Evolutionary conservation across 2,113 vertebrate genomes (phyloP), one percentile per base, ranked within the genome.

Genomic region (Ictalurus furcatus): DNA sequence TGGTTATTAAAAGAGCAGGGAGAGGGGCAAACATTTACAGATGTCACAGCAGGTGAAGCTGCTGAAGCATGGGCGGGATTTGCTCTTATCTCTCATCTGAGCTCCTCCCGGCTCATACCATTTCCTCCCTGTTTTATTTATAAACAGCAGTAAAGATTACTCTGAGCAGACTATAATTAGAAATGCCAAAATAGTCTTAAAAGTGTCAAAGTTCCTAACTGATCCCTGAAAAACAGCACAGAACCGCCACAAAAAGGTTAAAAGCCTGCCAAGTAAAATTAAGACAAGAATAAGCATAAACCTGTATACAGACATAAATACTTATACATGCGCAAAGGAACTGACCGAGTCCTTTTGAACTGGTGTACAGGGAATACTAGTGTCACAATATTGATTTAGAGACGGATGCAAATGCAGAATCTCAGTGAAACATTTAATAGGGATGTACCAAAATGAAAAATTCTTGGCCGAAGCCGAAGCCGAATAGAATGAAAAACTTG

Each of bases 31-130:
- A 90, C 85, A 91, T 93, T 90, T 78, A 87, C 85, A 78, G 71
- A 90, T 87, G 90, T 88, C 92, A 95, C 91, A 93, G 92, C 93
- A 96, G 94, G 94, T 95, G 88, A 48, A 48, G 44, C 44, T 88
- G 90, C 40, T 85, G 85, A 89, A 90, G 87, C 87, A 86, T 91
- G 90, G 71, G 14, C 54, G 89, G 89, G 90, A 73, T 91, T 92
- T 90, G 90, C 85, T 90, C 85, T 90, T 89, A 89, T 93, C 92
- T 92, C 30, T n/a, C 30, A 34, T 69, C 80, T 79, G 90, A 86
- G 84, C 88, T 91, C 90, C 90, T 90, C 87, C 89, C 67, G 40
- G 54, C 34, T 52, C 67, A 44, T 87, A 85, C 59, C 71, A 44
- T 93, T 92, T 92, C 88, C 88, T 79, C 2, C 86, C 85, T 44